Base-by-base conservation (phyloP, 2,113 vertebrate genomes). In the Oreochromis niloticus region DNA sequence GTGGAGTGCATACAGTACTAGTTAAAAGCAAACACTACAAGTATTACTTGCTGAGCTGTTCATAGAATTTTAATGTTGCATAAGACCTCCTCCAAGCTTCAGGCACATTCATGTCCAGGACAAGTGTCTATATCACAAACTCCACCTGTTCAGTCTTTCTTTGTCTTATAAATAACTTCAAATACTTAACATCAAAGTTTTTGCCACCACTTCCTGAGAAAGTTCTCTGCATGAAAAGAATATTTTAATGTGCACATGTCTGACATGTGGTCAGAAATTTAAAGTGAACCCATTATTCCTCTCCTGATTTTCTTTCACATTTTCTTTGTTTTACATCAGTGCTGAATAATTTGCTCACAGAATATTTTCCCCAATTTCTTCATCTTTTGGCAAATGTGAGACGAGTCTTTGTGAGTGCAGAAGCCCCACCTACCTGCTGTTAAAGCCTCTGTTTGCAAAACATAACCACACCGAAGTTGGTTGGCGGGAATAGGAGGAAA, bases 401-500 rank as follows among this genome's bases (percentile, higher is more conserved):
- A 63, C 1, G 5, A 61, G 30, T 11, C 61, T 66, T 66, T 36
- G 61, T n/a, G 32, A 63, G 17, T 36, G 59, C 59, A 36, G 17
- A 4, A 63, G 2, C 61, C 36, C 32, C 32, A 32, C 32, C 17
- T 36, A 36, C 17, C 32, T 63, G 59, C 59, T 36, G 17, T 36
- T 63, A 63, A 36, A 63, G 6, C n/a, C 22, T 24, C 39, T 0
- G 66, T 46, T 73, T 46, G 66, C 32, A 66, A 66, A 66, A 36
- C 30, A n/a, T 0, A 3, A 10, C 32, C 4, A 66, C 61, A 12
- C 39, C 22, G 4, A 46, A 0, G 39, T 27, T 73, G 22, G 39
- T 0, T 27, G 66, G 66, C 1, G 1, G 68, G 13, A 3, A 27
- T 43, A 46, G 2, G 41, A 73, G 39, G 68, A 46, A 27, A 73